Conservation (phyloP, 2,888 invertebrate species). For the Drosophila atripex region DNA sequence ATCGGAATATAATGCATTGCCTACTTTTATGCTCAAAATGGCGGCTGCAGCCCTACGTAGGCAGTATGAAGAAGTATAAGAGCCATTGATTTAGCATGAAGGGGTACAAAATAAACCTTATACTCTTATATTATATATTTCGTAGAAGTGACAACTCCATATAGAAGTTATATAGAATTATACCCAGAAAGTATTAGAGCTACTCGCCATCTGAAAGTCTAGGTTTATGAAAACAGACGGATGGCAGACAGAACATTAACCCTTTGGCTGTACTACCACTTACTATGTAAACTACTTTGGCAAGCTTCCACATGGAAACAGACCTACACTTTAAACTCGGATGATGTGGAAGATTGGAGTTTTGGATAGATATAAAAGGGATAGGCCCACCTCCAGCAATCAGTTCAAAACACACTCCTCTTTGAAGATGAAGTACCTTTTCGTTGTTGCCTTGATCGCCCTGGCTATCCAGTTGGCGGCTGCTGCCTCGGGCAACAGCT, state of each 20-base stretch:
- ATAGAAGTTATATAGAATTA: background rate
- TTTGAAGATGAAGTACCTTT: constrained; percentile 28
- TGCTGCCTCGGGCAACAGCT: background rate
- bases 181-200: background rate
- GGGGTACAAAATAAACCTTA: background rate
- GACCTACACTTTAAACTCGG: background rate
- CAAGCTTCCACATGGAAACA: background rate
- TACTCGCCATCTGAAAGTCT: background rate
- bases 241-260: background rate
- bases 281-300: background rate
- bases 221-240: background rate
- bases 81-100: background rate
- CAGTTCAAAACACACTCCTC: background rate
- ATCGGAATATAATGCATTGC: background rate
- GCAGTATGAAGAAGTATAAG: background rate
- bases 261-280: background rate
- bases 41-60: background rate
- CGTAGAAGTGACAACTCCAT: background rate
- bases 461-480: constrained; percentile 22
- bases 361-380: background rate
- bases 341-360: background rate
- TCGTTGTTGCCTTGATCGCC: constrained; percentile 11
- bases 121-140: background rate
- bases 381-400: background rate
- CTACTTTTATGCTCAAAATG: background rate